These are phyloP conservation scores for Microplitis demolitor DNA, from an alignment of 1,140 invertebrate species.

Conservation along the genomic window DNA sequence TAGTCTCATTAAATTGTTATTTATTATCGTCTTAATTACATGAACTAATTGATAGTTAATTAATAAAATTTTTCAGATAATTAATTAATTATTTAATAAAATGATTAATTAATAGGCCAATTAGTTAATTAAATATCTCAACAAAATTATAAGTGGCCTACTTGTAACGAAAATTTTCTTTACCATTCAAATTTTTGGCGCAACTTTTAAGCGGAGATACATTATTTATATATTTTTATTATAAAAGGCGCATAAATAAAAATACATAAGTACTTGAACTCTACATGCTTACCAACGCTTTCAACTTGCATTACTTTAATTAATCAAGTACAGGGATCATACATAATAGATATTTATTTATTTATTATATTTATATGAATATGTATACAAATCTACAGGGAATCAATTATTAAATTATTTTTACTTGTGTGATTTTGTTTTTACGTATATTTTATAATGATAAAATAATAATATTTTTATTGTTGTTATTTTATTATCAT, in stretches of 20 bases:
- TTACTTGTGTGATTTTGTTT: background rate
- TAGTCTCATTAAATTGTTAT: too few relatives aligned
- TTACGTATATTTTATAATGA: background rate
- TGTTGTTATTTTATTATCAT: constrained; percentile 20
- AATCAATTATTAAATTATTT: too few relatives aligned
- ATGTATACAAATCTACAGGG: too few relatives aligned
- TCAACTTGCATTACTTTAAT: too few relatives aligned
- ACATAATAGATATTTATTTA: background rate
- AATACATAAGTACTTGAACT: background rate
- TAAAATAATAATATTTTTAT: constrained; percentile 28
- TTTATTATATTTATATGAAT: background rate
- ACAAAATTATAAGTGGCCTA: background rate
- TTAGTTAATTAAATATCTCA: too few relatives aligned
- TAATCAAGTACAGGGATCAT: background rate
- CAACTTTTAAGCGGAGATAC: background rate
- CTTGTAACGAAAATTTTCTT: too few relatives aligned
- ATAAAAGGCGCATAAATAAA: background rate
- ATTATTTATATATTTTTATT: background rate
- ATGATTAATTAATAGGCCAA: too few relatives aligned
- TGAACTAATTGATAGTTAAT: too few relatives aligned
- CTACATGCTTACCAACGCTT: constrained; percentile 5
- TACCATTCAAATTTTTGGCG: too few relatives aligned
- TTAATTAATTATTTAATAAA: too few relatives aligned
- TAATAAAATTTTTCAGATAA: too few relatives aligned
- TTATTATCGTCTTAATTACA: too few relatives aligned